These are phyloP conservation scores for Dinothrombium tinctorium DNA, from an alignment of 1,140 invertebrate species.

Conservation along the genomic window DNA sequence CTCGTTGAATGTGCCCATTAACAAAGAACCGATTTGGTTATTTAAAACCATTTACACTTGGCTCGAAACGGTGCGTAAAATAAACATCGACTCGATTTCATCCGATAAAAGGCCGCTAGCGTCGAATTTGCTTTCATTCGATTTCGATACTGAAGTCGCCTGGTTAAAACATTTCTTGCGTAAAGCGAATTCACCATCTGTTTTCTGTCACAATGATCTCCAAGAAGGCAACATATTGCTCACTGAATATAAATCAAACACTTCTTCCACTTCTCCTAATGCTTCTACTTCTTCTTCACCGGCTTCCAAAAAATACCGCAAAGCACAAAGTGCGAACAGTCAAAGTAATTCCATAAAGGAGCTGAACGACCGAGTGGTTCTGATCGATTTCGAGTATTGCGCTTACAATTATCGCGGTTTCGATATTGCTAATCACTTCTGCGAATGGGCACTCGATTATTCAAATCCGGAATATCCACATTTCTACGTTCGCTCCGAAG, in stretches of 20 bases:
- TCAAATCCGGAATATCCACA: conserved; percentile 46
- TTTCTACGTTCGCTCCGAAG: conserved; percentile 37
- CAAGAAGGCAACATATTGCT: conserved; percentile 51
- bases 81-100: conserved; percentile 10
- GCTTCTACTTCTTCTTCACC: no score
- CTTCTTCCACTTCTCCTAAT: no score
- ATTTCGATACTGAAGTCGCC: conserved; percentile 34
- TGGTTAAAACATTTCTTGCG: conserved; percentile 30
- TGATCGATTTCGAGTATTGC: conserved; percentile 66
- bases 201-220: conserved; percentile 93
- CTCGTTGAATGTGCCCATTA: conserved; percentile 68
- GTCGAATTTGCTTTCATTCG: conserved; percentile 19
- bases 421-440: conserved; percentile 86
- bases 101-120: conserved; percentile 12
- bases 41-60: conserved; percentile 46
- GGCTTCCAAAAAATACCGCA: no score
- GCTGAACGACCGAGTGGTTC: conserved; percentile 26
- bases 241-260: conserved; percentile 28
- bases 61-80: conserved; percentile 7
- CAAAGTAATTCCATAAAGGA: background rate
- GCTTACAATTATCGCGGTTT: conserved; percentile 37
- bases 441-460: conserved; percentile 85
- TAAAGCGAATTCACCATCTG: conserved; percentile 42
- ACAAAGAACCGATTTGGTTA: conserved; percentile 76
- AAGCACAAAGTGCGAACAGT: background rate